Base-by-base conservation (phyloP, 2,888 invertebrate genomes). In the Ormyrus labotus region DNA sequence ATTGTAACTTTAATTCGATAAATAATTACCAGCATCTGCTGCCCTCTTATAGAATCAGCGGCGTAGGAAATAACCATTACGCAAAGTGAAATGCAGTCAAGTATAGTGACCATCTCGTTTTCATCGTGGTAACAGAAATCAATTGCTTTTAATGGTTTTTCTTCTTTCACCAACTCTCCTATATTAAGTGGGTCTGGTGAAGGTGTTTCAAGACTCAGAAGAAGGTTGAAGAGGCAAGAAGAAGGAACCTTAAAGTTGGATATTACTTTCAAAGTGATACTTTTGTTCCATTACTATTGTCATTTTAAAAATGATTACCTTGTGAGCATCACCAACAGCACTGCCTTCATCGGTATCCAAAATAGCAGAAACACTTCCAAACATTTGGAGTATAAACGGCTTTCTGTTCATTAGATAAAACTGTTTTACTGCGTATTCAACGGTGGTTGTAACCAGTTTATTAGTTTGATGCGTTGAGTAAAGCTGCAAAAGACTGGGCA, bases 71-170 rank as follows among this genome's bases (percentile, higher is more conserved):
- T 97, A 0, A 99, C 99, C 94, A 99, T 99, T 0, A 99, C 98
- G 90, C 99, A 99, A 76, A 99, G 94, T n/a, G 98, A 98, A 88
- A 99, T 97, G 86, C 98, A 98, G 90, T 99, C 99, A 82, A 99
- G 92, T 7, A 99, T 96, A 9, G 97, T 97, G 73, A 99, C 98
- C 93, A 98, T 97, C 90, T 99, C 99, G 72, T 98, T 96, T 89
- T 99, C 99, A 89, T 99, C 99, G 85, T 98, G 96, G 90, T 99
- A 99, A 91, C 99, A 99, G 91, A 99, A 99, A 92, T 99, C 99
- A 73, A 99, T 96, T 0, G 99, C 97, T 89, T 97, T 96, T 13
- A 98, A 92, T 0, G 97, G 97, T 85, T 97, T 97, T 19, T 96
- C 96, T 87, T 95, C 98, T 90, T 98, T 98, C 0, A 97, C 97